phyloP scores from a whole-genome alignment of 2,888 invertebrate species.

The Leptinotarsa peninsularis region DNA sequence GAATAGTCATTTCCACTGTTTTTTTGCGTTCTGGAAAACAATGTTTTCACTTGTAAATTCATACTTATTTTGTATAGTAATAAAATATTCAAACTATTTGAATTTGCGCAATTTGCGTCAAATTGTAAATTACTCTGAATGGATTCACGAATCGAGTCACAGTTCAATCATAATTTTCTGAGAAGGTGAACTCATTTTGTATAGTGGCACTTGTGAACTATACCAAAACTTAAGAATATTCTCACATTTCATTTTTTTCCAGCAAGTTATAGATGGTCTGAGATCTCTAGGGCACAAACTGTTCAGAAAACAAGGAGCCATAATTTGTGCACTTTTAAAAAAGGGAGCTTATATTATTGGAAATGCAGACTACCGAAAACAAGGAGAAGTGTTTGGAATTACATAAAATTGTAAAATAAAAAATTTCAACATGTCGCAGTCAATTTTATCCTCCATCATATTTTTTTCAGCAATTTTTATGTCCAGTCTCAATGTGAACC shows the following conservation, averaged over 20 bases:
- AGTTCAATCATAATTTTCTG: no score
- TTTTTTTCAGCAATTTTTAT: not conserved
- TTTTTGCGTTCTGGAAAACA: no score
- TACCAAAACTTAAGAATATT: no score
- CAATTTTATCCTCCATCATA: not conserved
- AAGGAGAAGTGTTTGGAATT: slow-evolving; percentile 79
- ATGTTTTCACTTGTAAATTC: no score
- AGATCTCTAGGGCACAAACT: slow-evolving; percentile 76
- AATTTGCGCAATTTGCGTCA: no score
- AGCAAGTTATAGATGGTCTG: slow-evolving; percentile 75
- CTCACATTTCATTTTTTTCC: slow-evolving; percentile 51
- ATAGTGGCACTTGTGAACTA: no score
- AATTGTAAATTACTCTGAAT: no score
- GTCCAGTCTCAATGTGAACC: not conserved
- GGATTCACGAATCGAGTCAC: no score
- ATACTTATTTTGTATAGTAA: no score
- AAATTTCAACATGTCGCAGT: not conserved
- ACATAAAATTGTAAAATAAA: not conserved
- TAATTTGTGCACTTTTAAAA: slow-evolving; percentile 77
- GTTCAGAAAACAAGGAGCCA: slow-evolving; percentile 76
- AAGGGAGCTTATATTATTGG: slow-evolving; percentile 75
- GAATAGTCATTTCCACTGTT: no score
- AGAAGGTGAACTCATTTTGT: no score
- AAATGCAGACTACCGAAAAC: slow-evolving; percentile 86
- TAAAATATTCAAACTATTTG: no score